Percentiles rank a stretch among this genome's conserved stretches.
phyloP scores from a whole-genome alignment of 2,113 vertebrate genomes.

The Osmerus mordax region DNA sequence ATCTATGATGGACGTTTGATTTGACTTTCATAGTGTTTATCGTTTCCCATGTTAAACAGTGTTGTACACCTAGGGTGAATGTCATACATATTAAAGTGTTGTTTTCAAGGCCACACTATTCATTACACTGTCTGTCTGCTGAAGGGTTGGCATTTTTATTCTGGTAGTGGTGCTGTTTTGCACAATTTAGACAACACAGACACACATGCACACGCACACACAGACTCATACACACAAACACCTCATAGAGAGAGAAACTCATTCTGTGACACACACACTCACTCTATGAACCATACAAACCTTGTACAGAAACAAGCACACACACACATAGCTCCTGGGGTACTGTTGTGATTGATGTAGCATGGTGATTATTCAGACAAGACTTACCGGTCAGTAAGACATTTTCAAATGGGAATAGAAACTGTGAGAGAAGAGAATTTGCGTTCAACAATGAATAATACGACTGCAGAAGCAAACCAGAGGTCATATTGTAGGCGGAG shows the following conservation, averaged over 20 bases:
- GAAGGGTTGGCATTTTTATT: neutral
- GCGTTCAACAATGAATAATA: neutral
- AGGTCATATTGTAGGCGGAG: constrained; percentile 30
- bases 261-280: constrained; percentile 5
- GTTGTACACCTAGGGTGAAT: constrained; percentile 5
- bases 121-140: constrained; percentile 27
- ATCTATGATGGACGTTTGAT: neutral
- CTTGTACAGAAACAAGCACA: neutral
- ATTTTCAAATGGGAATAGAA: neutral
- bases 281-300: neutral
- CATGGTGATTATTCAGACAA: constrained; percentile 50
- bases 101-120: constrained; percentile 18
- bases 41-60: neutral
- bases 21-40: neutral
- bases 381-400: neutral
- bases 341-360: constrained; percentile 50
- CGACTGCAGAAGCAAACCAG: constrained; percentile 13
- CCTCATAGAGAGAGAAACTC: constrained; percentile 15
- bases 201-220: neutral
- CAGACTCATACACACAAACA: constrained; percentile 19
- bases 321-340: constrained; percentile 37
- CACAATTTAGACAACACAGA: neutral
- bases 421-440: neutral
- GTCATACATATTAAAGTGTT: constrained; percentile 12
- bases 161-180: neutral